These are phyloP conservation scores for Umimayanthus chanpuru DNA, from an alignment of 92 coral and sea anemone genomes.

Conservation along the genomic window DNA sequence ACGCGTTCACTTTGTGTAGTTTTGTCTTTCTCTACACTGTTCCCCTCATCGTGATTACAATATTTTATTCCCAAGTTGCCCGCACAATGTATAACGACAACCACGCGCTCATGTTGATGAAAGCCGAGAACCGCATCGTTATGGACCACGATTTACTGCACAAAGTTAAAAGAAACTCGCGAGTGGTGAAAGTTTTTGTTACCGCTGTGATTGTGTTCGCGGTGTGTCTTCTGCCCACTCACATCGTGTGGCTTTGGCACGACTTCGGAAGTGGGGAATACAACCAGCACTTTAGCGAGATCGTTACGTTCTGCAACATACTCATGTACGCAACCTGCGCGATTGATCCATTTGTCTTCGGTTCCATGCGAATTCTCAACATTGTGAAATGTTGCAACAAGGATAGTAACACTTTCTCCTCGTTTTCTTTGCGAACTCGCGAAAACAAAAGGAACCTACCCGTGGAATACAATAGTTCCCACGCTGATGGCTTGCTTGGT, in stretches of 20 bases:
- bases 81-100: conserved; percentile 66
- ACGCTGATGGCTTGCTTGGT: neutral
- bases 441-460: neutral
- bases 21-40: conserved; percentile 55
- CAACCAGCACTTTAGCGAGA: conserved; percentile 53
- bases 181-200: conserved; percentile 79
- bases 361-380: conserved; percentile 55
- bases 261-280: conserved; percentile 68
- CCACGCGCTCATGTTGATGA: conserved; percentile 46
- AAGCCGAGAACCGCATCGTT: conserved; percentile 48
- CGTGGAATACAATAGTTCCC: neutral
- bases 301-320: conserved; percentile 73
- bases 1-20: conserved; percentile 56
- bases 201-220: conserved; percentile 82
- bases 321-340: conserved; percentile 81
- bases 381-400: neutral
- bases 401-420: neutral
- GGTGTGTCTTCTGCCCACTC: conserved; percentile 88
- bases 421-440: conserved; percentile 27
- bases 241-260: conserved; percentile 89
- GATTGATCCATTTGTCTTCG: conserved; percentile 86
- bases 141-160: conserved; percentile 43
- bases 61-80: conserved; percentile 56
- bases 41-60: conserved; percentile 57
- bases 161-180: conserved; percentile 71